A percentile compares a stretch with the other conserved stretches of the same genome.
phyloP scores from a whole-genome alignment of 1,140 invertebrate species.

The Microvelia longipes region DNA sequence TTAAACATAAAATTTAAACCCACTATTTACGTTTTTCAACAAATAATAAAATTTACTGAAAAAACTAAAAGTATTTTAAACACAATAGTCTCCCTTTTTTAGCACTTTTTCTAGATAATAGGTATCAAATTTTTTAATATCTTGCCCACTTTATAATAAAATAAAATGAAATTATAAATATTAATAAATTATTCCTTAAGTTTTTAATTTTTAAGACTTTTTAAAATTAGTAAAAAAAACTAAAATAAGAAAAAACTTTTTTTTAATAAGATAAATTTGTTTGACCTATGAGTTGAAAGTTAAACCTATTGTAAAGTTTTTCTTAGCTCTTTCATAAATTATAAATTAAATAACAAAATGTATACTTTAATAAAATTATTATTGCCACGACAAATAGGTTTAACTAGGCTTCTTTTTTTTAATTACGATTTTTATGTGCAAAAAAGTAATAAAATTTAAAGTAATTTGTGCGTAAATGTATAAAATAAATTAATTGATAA shows the following conservation, averaged over 20 bases:
- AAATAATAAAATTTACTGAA: no score
- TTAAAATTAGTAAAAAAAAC: constrained; percentile 11
- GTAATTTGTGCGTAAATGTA: not conserved
- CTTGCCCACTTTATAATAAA: constrained; percentile 17
- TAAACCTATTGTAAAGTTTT: constrained; percentile 14
- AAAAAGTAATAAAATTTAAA: no score
- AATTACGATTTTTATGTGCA: constrained; percentile 15
- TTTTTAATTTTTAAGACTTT: constrained; percentile 19
- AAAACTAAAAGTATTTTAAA: no score
- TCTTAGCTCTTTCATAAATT: constrained; percentile 1
- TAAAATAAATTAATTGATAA: no score
- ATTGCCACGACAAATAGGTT: constrained; percentile 14
- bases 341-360: not conserved
- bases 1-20: no score
- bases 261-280: no score
- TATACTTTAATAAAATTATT: not conserved
- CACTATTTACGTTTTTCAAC: no score
- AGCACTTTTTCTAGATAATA: constrained; percentile 17
- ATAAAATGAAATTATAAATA: no score
- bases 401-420: constrained; percentile 15
- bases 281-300: constrained; percentile 16
- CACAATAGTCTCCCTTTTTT: constrained; percentile 13
- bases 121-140: no score
- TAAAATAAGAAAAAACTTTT: no score
- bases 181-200: constrained; percentile 18